Conservation (phyloP, 1,140 invertebrate genomes). For the Penaeus indicus region DNA sequence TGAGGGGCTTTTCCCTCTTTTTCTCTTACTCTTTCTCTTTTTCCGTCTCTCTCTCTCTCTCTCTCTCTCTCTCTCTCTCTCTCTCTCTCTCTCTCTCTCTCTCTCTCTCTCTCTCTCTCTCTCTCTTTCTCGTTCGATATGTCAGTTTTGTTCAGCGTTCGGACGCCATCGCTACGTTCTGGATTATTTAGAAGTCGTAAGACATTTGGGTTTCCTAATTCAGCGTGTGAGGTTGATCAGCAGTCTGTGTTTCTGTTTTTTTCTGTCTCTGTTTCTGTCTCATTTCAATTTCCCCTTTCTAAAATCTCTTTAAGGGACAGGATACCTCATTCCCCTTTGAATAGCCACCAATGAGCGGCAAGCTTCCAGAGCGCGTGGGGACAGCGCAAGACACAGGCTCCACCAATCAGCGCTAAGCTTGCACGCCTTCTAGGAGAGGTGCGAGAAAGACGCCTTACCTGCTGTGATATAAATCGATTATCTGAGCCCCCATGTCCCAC, state of each 20-base stretch:
- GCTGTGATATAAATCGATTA: constrained; percentile 47
- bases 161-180: too few relatives aligned
- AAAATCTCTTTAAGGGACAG: not conserved
- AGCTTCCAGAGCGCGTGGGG: constrained; percentile 10
- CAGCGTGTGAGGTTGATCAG: not conserved
- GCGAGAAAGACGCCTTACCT: constrained; percentile 49
- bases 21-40: too few relatives aligned
- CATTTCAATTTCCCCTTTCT: not conserved
- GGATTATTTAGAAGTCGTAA: too few relatives aligned
- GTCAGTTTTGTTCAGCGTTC: too few relatives aligned
- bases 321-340: constrained; percentile 31
- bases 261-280: not conserved
- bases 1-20: too few relatives aligned
- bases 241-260: not conserved
- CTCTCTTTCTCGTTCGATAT: too few relatives aligned
- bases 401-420: constrained; percentile 53
- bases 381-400: constrained; percentile 41
- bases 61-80: too few relatives aligned
- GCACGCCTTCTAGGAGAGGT: constrained; percentile 43
- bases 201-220: too few relatives aligned
- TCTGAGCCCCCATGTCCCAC: constrained; percentile 11
- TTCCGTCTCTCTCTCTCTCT: too few relatives aligned
- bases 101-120: too few relatives aligned
- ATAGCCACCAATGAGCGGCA: constrained; percentile 35
- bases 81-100: too few relatives aligned